Evolutionary conservation across 1,140 invertebrate species (phyloP).

Genomic region (Hyles euphorbiae): DNA sequence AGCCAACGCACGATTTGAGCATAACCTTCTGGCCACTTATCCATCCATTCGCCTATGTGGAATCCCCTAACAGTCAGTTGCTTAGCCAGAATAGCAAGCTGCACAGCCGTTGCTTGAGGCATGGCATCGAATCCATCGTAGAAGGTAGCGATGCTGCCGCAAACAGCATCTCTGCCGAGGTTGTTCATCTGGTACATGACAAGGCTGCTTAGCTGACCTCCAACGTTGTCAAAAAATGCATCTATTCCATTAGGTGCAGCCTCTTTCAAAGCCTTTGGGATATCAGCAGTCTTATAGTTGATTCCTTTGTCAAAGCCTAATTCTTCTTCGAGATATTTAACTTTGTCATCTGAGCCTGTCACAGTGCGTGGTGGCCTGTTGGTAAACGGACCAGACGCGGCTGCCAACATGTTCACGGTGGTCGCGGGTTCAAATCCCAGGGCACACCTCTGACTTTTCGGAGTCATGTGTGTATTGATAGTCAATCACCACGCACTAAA

Average conservation of each 20-base stretch:
- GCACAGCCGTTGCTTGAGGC: conserved; percentile 48
- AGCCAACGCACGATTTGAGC: conserved; percentile 69
- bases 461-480: too few relatives aligned
- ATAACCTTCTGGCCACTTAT: conserved; percentile 64
- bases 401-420: too few relatives aligned
- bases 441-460: too few relatives aligned
- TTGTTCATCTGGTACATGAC: conserved; percentile 77
- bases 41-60: conserved; percentile 23
- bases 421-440: too few relatives aligned
- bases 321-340: conserved; percentile 78
- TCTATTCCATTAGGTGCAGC: conserved; percentile 78
- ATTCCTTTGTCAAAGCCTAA: conserved; percentile 80
- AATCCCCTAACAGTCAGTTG: conserved; percentile 60
- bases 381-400: too few relatives aligned
- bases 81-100: conserved; percentile 58
- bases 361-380: too few relatives aligned
- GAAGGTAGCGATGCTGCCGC: conserved; percentile 74
- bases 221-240: conserved; percentile 77
- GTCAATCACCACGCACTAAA: too few relatives aligned
- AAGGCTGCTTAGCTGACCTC: conserved; percentile 75
- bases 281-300: conserved; percentile 81
- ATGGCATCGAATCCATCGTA: conserved; percentile 29
- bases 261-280: conserved; percentile 72
- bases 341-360: conserved; percentile 82
- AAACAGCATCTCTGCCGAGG: conserved; percentile 75